phyloP scores from a whole-genome alignment of 2,113 vertebrate species.

The Heliornis fulica region DNA sequence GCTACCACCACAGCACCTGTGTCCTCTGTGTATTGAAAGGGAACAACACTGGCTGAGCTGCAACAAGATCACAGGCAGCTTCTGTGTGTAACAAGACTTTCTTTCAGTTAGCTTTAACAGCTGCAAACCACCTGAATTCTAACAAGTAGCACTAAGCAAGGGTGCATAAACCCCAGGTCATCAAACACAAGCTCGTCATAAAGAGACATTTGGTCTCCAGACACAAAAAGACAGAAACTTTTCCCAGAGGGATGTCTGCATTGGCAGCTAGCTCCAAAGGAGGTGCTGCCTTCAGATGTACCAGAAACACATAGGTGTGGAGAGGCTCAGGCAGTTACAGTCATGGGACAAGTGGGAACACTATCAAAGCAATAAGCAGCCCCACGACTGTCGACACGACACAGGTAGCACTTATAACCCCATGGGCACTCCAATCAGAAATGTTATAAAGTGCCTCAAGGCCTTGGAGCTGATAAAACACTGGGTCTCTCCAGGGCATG shows the following conservation, averaged over 20 bases:
- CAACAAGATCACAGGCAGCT: neutral
- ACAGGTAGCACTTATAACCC: neutral
- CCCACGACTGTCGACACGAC: neutral
- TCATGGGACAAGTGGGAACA: neutral
- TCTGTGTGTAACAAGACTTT: rapidly evolving
- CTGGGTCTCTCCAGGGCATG: neutral
- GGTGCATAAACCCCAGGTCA: neutral
- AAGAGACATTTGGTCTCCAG: neutral
- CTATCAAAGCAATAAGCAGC: neutral
- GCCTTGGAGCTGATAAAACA: neutral
- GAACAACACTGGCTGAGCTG: neutral
- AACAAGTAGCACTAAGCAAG: neutral
- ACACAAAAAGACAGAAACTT: neutral
- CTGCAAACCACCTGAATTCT: neutral
- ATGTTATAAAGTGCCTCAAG: neutral
- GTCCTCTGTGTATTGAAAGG: neutral
- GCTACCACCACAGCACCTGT: neutral
- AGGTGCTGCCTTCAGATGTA: neutral
- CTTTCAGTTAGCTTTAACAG: neutral
- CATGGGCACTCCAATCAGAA: rapidly evolving
- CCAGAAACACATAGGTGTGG: neutral
- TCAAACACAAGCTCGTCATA: neutral
- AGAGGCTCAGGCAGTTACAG: neutral
- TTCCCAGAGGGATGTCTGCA: neutral
- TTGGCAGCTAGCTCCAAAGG: neutral